Conservation (phyloP, 2,113 vertebrate genomes). For the Bothrops jararaca region DNA sequence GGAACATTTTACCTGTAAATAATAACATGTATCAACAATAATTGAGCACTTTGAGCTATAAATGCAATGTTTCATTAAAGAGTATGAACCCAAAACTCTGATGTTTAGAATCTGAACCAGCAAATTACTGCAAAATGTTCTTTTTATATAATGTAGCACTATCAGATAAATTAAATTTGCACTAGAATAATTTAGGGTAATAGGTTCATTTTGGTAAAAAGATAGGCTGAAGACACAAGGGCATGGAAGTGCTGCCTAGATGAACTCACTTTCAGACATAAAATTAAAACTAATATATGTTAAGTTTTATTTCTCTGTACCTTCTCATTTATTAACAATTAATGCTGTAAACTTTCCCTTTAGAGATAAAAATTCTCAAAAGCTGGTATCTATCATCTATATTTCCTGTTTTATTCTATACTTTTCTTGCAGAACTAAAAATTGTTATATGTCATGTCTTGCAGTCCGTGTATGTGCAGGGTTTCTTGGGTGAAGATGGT, state of each 20-base stretch:
- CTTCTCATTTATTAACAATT: not conserved
- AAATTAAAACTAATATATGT: not conserved
- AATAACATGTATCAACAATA: constrained; percentile 44
- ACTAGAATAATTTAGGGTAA: not conserved
- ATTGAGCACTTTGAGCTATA: not conserved
- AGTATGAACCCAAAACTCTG: not conserved
- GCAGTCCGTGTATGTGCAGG: not conserved
- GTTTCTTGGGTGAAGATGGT: too few species aligned
- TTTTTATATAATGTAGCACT: not conserved
- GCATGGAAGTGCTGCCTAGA: not conserved
- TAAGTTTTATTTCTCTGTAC: not conserved
- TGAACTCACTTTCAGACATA: not conserved
- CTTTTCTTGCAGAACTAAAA: not conserved
- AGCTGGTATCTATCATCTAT: not conserved
- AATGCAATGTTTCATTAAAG: not conserved
- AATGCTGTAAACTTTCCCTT: not conserved
- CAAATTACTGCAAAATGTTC: not conserved
- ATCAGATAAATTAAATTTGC: not conserved
- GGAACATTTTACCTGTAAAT: constrained; percentile 95
- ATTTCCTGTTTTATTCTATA: not conserved
- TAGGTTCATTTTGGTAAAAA: not conserved
- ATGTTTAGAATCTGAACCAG: not conserved
- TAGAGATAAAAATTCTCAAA: not conserved
- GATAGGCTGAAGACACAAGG: too few species aligned
- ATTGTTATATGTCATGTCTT: not conserved